phyloP scores from a whole-genome alignment of 2,888 invertebrate species.

The Melinopterus prodromus region DNA sequence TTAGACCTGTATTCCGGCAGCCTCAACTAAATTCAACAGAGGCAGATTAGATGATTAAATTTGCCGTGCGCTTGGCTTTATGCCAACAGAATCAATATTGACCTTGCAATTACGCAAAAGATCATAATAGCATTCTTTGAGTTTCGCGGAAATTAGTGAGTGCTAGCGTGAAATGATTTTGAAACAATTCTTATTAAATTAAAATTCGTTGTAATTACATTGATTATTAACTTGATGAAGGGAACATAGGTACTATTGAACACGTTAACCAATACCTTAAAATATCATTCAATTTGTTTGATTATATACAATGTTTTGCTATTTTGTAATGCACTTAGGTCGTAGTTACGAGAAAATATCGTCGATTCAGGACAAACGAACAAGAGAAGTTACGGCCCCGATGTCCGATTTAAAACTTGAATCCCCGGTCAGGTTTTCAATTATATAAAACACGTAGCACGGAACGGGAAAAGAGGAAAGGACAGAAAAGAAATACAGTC shows the following conservation, averaged over 20 bases:
- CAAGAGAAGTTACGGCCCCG: background rate
- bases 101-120: slow-evolving; percentile 28
- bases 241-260: too few relatives aligned
- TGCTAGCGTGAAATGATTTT: background rate
- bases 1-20: background rate
- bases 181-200: background rate
- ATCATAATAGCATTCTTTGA: background rate
- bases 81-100: slow-evolving; percentile 27
- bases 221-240: too few relatives aligned
- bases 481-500: slow-evolving; percentile 34
- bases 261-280: too few relatives aligned
- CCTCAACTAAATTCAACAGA: slow-evolving; percentile 29
- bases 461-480: background rate
- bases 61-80: slow-evolving; percentile 16
- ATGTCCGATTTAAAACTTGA: slow-evolving; percentile 29
- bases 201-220: background rate
- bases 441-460: slow-evolving; percentile 38
- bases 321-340: background rate
- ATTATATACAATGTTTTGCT: background rate
- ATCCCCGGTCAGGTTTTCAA: slow-evolving; percentile 39
- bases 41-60: slow-evolving; percentile 30
- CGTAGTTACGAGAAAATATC: background rate
- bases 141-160: background rate
- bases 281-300: too few relatives aligned
- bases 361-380: background rate